Evolutionary conservation across 1,140 invertebrate genomes (phyloP), one percentile per base, ranked within the genome.

Genomic region (Pentalonia nigronervosa): DNA sequence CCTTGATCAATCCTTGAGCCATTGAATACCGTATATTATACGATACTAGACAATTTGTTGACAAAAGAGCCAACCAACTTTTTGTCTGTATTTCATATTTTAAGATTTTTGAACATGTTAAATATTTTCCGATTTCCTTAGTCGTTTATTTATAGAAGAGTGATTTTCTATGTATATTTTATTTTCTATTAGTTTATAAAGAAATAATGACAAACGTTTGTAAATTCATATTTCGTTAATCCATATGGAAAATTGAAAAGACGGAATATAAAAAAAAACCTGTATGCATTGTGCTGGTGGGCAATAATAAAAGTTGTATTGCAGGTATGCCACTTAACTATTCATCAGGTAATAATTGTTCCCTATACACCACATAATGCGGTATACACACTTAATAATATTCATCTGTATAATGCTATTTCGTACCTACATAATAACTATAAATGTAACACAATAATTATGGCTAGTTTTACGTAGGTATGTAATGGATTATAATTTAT

Each of bases 291-390:
- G 81, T 41, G 81, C 20, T 23, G 34, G 0, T 7, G 81, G 17
- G 7, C 21, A 41, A 41, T 41, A 41, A 41, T 41, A 41, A 41
- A 41, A 41, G 41, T 20, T 83, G 81, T 83, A 21, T 30, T 84
- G 36, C 9, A 25, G 83, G 83, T 41, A 83, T 41, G 8, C 21
- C 36, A 41, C 9, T 84, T 76, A 76, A 84, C 83, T 41, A 41
- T 84, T 84, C 34, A 83, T 84, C 83, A 25, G 23, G 23, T 45
- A 84, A 84, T 84, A 41, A 84, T 84, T 84, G 83, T 84, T 84
- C 23, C 4, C 41, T 41, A 45, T 76, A 76, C 60, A n/a, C 60
- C 14, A 76, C 30, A 34, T 76, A 7, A n/a, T 76, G 60, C n/a
- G n/a, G 60, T n/a, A n/a, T n/a, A 30, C n/a, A 76, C n/a, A 34